Base-by-base conservation (phyloP, 2,113 vertebrate genomes). In the Paramormyrops kingsleyae region DNA sequence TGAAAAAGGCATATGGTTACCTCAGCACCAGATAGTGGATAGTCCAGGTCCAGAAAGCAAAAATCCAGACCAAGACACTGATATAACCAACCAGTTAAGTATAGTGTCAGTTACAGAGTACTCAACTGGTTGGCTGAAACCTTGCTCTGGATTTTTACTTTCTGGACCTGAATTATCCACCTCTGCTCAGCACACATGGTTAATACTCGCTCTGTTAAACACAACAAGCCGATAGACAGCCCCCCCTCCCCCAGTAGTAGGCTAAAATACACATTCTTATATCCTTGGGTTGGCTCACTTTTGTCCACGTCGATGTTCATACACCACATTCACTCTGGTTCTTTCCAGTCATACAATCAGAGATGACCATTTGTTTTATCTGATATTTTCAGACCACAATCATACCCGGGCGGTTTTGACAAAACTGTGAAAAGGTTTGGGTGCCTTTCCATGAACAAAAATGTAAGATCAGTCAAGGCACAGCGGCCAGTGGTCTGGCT, bases 1-100 rank as follows among this genome's bases (percentile, higher is more conserved):
- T 99, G 92, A 4, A 95, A 94, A 89, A 70, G 24, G 5, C 74
- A 80, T 9, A 31, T 70, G 10, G 62, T 27, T 70, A 62, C 21
- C 56, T 62, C 56, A 62, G 56, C n/a, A 31, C 6, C n/a, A 70
- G 10, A 70, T n/a, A 10, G n/a, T 70, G 10, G n/a, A 70, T 15
- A 12, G 10, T 13, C 1, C 62, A 31, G 62, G 62, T 13, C 1
- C 62, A 70, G 62, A 70, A 70, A 31, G 10, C 10, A 31, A 70
- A 31, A 70, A 70, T 70, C 27, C 62, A 70, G 10, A 70, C n/a
- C 10, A 70, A 31, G 62, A 70, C 27, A 13, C 3, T 70, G 62
- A 66, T 12, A 27, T 66, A 27, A n/a, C 62, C 62, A n/a, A 66
- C 62, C 62, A 66, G n/a, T 66, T 31, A 31, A 70, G 62, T 13